A percentile compares a stretch with the other conserved stretches of the same genome.
phyloP scores from a whole-genome alignment of 53 echinoderm and acorn worm genomes.

The Paracentrotus lividus region DNA sequence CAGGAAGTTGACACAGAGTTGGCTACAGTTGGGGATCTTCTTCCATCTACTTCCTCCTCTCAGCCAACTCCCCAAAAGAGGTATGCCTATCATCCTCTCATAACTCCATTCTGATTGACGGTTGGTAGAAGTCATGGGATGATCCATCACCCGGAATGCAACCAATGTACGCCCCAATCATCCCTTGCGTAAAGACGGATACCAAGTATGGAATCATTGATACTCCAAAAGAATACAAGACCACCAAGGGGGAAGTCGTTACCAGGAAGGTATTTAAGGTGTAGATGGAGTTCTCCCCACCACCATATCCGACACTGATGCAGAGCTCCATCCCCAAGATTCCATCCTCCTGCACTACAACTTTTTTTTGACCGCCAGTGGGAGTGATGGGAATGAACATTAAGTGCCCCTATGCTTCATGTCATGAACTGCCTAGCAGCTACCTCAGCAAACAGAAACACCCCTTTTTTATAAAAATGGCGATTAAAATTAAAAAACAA shows the following conservation, averaged over 20 bases:
- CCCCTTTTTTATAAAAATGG: too few relatives aligned
- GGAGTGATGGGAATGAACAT: slow-evolving; percentile 73
- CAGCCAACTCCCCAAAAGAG: not conserved
- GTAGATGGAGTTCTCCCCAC: slow-evolving; percentile 73
- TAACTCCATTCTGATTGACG: not conserved
- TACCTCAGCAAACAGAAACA: slow-evolving; percentile 54
- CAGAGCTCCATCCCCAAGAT: slow-evolving; percentile 65
- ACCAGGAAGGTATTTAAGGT: slow-evolving; percentile 58
- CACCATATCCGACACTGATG: slow-evolving; percentile 52
- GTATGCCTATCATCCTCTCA: not conserved
- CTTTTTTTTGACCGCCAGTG: slow-evolving; percentile 76
- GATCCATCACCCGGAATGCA: slow-evolving; percentile 61
- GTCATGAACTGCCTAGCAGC: slow-evolving; percentile 60
- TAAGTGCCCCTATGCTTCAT: slow-evolving; percentile 68
- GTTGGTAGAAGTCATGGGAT: slow-evolving; percentile 80
- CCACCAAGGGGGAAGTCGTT: not conserved
- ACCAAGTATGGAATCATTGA: slow-evolving; percentile 63
- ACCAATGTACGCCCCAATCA: slow-evolving; percentile 66
- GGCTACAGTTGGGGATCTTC: not conserved
- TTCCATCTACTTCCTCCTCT: not conserved
- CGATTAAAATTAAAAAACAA: too few relatives aligned
- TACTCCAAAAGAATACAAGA: too few relatives aligned
- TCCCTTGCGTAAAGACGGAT: slow-evolving; percentile 76
- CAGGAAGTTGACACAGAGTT: not conserved
- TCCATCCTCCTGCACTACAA: slow-evolving; percentile 74